These are phyloP conservation scores for Caenorhabditis drosophilae DNA, from an alignment of 2,888 invertebrate species.

Conservation along the genomic window DNA sequence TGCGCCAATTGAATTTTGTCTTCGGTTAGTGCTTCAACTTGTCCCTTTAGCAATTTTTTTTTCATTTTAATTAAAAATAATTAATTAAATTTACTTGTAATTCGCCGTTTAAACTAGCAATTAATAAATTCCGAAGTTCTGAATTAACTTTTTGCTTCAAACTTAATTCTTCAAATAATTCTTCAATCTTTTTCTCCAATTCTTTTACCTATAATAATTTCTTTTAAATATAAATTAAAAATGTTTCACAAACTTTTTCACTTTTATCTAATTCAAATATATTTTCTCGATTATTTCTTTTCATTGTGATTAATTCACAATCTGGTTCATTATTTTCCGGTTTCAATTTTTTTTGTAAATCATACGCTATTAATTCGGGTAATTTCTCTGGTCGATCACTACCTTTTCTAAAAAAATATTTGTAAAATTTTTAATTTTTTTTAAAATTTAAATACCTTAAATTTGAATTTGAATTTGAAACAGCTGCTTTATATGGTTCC, in stretches of 20 bases:
- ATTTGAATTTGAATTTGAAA: slow-evolving; percentile 18
- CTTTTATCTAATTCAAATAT: no score
- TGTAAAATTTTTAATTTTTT: neutral
- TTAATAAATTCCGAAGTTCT: slow-evolving; percentile 87
- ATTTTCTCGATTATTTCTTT: no score
- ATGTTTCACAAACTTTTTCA: no score
- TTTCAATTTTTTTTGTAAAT: slow-evolving; percentile 17
- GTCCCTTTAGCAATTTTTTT: slow-evolving; percentile 71
- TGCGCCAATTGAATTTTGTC: slow-evolving; percentile 87
- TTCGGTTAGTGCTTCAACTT: slow-evolving; percentile 87
- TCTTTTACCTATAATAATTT: slow-evolving; percentile 5
- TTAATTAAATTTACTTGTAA: slow-evolving; percentile 73
- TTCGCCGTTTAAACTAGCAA: slow-evolving; percentile 93
- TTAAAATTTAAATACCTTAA: neutral
- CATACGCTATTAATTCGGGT: slow-evolving; percentile 34
- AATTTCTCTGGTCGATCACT: slow-evolving; percentile 25
- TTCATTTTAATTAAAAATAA: neutral
- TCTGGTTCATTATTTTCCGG: slow-evolving; percentile 25
- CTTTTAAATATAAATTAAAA: no score
- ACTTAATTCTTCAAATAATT: slow-evolving; percentile 31
- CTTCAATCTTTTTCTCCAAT: slow-evolving; percentile 28
- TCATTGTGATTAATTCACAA: no score
- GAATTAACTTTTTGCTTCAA: slow-evolving; percentile 78
- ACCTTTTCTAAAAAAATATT: slow-evolving; percentile 15
- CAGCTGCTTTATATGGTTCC: slow-evolving; percentile 58